Conservation (phyloP, 2,113 vertebrate genomes). For the Pterocles burchelli region DNA sequence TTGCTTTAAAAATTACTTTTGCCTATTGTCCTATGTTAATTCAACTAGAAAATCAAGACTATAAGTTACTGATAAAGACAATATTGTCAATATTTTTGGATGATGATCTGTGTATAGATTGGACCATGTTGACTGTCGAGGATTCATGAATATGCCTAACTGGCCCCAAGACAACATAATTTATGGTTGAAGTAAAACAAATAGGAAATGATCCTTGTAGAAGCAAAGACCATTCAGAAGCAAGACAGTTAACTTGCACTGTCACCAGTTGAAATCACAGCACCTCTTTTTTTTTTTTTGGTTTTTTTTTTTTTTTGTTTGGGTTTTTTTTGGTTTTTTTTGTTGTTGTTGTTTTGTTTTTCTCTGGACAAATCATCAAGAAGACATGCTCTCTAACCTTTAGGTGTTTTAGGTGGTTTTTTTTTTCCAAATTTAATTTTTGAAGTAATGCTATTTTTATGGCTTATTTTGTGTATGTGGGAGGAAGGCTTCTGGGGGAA, state of each 20-base stretch:
- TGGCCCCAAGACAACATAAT: not conserved
- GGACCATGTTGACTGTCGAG: not conserved
- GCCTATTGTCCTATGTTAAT: not conserved
- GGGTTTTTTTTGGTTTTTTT: not conserved
- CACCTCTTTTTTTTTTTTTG: not conserved
- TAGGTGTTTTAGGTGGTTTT: not conserved
- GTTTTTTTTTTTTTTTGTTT: too few relatives aligned
- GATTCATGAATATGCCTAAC: not conserved
- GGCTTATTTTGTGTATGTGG: not conserved
- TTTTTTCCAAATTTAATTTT: not conserved
- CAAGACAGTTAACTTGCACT: not conserved
- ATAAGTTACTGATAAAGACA: not conserved
- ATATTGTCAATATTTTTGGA: not conserved
- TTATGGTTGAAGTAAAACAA: not conserved
- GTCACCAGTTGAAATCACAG: not conserved
- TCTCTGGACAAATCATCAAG: not conserved
- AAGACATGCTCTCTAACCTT: not conserved
- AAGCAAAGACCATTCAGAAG: not conserved
- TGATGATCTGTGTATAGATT: not conserved
- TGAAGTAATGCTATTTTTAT: not conserved
- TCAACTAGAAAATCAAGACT: not conserved
- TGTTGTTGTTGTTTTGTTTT: too few relatives aligned
- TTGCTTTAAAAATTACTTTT: not conserved
- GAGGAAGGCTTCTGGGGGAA: not conserved
- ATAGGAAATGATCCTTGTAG: not conserved